These are phyloP conservation scores for Hirtodrosophila confusa DNA, from an alignment of 2,888 invertebrate genomes.

Conservation along the genomic window DNA sequence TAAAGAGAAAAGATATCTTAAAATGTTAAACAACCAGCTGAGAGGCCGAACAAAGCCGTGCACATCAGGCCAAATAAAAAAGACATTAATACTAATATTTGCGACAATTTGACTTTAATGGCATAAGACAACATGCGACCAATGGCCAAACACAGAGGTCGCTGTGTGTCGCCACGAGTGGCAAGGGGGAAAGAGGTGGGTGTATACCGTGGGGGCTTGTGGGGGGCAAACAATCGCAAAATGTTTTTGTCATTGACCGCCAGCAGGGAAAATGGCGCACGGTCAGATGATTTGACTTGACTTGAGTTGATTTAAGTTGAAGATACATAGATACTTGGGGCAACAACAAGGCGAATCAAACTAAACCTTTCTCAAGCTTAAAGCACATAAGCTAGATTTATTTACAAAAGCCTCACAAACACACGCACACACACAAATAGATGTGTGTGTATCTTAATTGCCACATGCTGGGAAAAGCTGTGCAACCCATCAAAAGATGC, in stretches of 20 bases:
- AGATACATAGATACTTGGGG: constrained; percentile 20
- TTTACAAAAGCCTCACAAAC: constrained; percentile 70
- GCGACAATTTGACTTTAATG: constrained; percentile 77
- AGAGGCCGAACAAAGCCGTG: constrained; percentile 24
- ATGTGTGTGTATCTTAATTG: constrained; percentile 61
- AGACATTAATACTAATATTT: constrained; percentile 76
- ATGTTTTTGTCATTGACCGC: constrained; percentile 77
- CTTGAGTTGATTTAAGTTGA: constrained; percentile 50
- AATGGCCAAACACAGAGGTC: constrained; percentile 56
- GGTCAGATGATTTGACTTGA: constrained; percentile 64
- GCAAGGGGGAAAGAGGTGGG: background rate
- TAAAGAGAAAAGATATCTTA: background rate
- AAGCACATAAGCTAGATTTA: constrained; percentile 74
- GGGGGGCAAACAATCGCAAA: constrained; percentile 36
- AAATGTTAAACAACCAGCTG: constrained; percentile 6
- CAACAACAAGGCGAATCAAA: constrained; percentile 58
- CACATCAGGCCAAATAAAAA: constrained; percentile 68
- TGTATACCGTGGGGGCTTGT: background rate
- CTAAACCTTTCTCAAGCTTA: constrained; percentile 73
- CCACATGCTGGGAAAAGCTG: constrained; percentile 72
- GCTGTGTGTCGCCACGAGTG: constrained; percentile 11
- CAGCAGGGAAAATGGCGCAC: constrained; percentile 73
- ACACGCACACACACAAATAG: constrained; percentile 15
- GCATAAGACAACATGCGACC: constrained; percentile 52
- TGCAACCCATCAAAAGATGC: constrained; percentile 40